These are phyloP conservation scores for Terrapene triunguis DNA, from an alignment of 2,113 vertebrate genomes.

Conservation along the genomic window DNA sequence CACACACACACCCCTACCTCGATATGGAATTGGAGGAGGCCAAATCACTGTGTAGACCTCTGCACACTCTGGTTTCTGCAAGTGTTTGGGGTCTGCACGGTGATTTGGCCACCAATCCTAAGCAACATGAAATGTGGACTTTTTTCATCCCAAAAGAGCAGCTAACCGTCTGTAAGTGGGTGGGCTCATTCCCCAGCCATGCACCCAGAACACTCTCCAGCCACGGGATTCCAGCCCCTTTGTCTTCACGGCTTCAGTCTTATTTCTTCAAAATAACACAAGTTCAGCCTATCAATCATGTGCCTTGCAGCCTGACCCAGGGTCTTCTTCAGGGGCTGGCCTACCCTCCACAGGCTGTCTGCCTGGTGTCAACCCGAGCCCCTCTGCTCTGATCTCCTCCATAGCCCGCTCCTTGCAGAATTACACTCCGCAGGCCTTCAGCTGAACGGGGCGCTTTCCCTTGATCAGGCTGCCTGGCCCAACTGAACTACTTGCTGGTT, in stretches of 20 bases:
- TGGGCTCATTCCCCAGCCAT: no score
- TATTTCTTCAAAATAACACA: background rate
- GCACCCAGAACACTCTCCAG: background rate
- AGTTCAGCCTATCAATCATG: background rate
- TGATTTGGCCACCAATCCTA: background rate
- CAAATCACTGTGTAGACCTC: no score
- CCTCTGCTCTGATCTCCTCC: background rate
- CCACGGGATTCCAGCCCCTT: background rate
- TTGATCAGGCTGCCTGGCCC: background rate
- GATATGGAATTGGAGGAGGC: no score
- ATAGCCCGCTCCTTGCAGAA: background rate
- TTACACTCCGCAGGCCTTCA: background rate
- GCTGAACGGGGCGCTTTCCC: background rate
- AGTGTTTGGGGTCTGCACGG: background rate
- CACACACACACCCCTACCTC: no score
- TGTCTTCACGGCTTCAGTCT: background rate
- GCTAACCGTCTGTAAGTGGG: background rate
- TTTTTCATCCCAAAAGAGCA: background rate
- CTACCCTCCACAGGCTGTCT: background rate
- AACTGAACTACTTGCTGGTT: background rate
- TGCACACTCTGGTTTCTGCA: background rate
- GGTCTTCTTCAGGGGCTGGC: no score
- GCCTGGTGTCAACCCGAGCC: no score
- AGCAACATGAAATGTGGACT: background rate
- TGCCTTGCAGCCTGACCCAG: background rate